Evolutionary conservation across 2,797 vertebrate genomes (phyloP).

Genomic region (Lacerta bilineata): DNA sequence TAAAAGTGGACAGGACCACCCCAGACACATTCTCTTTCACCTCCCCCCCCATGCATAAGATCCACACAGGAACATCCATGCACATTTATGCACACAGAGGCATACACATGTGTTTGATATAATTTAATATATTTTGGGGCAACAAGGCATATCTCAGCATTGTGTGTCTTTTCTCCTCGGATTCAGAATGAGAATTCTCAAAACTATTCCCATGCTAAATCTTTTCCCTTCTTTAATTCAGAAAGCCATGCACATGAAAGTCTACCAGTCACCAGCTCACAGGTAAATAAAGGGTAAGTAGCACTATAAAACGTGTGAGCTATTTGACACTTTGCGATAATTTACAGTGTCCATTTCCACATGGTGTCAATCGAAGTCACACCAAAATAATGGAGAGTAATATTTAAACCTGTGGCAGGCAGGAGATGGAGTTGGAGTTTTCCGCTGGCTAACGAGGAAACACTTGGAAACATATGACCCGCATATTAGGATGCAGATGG

Average conservation of each 20-base stretch:
- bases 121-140: not conserved
- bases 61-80: too few species aligned
- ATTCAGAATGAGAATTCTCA: not conserved
- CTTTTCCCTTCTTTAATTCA: not conserved
- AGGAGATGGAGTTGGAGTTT: conserved; percentile 71
- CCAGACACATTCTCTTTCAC: not conserved
- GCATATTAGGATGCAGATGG: conserved; percentile 76
- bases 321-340: conserved; percentile 21
- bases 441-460: conserved; percentile 70
- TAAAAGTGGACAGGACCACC: not conserved
- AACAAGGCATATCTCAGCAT: accelerated
- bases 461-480: conserved; percentile 78
- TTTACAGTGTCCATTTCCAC: conserved; percentile 23
- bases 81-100: too few species aligned
- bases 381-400: conserved; percentile 40
- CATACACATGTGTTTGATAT: too few species aligned
- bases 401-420: conserved; percentile 56
- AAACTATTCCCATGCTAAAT: not conserved
- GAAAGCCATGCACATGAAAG: accelerated
- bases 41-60: too few species aligned
- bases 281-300: conserved; percentile 11
- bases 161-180: not conserved
- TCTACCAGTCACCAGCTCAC: not conserved
- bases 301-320: not conserved
- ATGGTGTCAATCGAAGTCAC: conserved; percentile 40